Conservation (phyloP, 2,113 vertebrate species). For the Nycticebus coucang region DNA sequence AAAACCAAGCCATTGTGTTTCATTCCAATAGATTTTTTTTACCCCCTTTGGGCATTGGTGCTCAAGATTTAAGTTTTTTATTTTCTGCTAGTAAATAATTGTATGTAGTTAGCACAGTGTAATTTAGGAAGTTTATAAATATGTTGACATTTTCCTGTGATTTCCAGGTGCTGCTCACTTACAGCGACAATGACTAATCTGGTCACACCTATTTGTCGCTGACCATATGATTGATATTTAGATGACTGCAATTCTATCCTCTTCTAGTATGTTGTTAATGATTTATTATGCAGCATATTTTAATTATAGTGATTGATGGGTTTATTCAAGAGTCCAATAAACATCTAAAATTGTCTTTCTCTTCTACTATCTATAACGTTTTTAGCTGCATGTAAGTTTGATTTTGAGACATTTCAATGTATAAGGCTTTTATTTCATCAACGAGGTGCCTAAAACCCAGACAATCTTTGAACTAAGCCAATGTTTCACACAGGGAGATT, state of each 20-base stretch:
- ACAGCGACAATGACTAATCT: not conserved
- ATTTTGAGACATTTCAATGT: not conserved
- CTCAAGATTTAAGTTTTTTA: constrained; percentile 24
- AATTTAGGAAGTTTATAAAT: not conserved
- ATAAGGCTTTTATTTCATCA: not conserved
- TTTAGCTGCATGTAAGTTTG: not conserved
- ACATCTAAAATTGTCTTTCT: not conserved
- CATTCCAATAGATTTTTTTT: not conserved
- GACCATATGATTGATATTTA: not conserved
- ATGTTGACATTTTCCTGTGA: not conserved
- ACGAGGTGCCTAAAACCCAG: not conserved
- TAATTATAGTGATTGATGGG: not conserved
- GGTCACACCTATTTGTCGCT: not conserved
- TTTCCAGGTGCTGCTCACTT: not conserved
- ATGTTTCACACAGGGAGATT: not conserved
- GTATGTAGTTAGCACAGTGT: not conserved
- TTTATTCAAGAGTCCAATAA: not conserved
- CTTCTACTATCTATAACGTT: not conserved
- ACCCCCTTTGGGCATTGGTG: not conserved
- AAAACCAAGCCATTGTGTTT: not conserved
- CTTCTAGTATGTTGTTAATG: not conserved
- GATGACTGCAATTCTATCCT: not conserved
- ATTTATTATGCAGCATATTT: not conserved
- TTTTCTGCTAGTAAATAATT: not conserved
- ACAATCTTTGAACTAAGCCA: not conserved